These are phyloP conservation scores for Sapayoa aenigma DNA, from an alignment of 2,113 vertebrate species.

Conservation along the genomic window DNA sequence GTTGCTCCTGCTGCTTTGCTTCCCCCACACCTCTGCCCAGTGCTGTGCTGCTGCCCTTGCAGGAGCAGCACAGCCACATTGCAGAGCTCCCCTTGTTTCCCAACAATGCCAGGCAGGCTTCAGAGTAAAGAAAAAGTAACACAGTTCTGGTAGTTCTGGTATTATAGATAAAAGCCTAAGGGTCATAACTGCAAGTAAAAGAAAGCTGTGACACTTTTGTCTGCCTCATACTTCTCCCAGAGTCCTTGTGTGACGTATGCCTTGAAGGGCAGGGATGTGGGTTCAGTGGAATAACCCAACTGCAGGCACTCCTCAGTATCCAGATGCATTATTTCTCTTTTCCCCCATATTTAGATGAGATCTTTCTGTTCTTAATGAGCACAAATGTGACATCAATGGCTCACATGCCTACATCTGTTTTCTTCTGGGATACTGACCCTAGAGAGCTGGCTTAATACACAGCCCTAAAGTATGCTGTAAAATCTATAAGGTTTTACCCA, in stretches of 20 bases:
- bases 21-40: accelerated
- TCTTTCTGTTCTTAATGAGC: background rate
- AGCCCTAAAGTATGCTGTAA: background rate
- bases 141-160: background rate
- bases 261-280: background rate
- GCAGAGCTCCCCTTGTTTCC: background rate
- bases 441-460: background rate
- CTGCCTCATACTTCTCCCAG: background rate
- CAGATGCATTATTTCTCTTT: background rate
- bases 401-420: background rate
- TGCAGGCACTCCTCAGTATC: background rate
- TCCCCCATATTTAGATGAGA: background rate
- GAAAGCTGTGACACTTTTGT: background rate
- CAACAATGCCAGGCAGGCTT: background rate
- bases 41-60: accelerated
- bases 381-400: background rate
- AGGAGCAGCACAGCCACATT: background rate
- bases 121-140: background rate
- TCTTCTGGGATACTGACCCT: background rate
- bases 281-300: background rate
- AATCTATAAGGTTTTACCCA: background rate
- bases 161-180: background rate
- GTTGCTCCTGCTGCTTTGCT: background rate
- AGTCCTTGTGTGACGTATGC: background rate
- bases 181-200: background rate